Evolutionary conservation across 2,113 vertebrate genomes (phyloP), one percentile per base, ranked within the genome.

Genomic region (Ictalurus punctatus): DNA sequence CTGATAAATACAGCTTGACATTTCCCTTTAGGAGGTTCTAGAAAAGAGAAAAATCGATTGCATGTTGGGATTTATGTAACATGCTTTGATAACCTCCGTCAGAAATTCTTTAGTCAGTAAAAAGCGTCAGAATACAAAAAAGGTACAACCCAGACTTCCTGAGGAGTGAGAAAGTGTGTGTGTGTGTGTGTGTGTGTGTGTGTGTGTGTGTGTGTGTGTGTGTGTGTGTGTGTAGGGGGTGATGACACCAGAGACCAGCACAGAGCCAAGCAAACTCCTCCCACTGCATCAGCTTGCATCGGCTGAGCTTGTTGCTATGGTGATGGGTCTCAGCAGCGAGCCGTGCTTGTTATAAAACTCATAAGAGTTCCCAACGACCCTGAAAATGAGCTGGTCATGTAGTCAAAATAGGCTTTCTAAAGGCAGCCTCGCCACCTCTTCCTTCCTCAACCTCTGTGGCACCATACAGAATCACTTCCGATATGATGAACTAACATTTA

Each of bases 291-390:
- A 86, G 79, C 87, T 83, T 85, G 90, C 90, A 85, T 73, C 83
- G 87, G 83, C 83, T 59, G 74, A 69, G 83, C 85, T 61, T 89
- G 91, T 90, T 86, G 90, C 91, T 76, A 88, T 91, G 90, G 81
- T 8, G 59, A 92, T 71, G 7, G 52, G 78, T 80, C 81, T 89
- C 71, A 65, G 91, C 87, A 90, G 84, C 54, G 76, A 91, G 88
- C 90, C 67, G 86, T 52, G 90, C 88, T 92, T 91, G 90, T 92
- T 92, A 90, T 86, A 87, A 91, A 90, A 92, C 88, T 90, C 90
- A 67, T 90, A 89, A 90, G 88, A 91, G 90, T 90, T 86, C 85
- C 84, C 81, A 86, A 89, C 85, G 90, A 92, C 91, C 90, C 91
- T 89, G 88, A 87, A 89, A 89, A 90, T 67, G 85, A 88, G 84